Evolutionary conservation across 2,888 invertebrate genomes (phyloP).

Genomic region (Phortica okadai): DNA sequence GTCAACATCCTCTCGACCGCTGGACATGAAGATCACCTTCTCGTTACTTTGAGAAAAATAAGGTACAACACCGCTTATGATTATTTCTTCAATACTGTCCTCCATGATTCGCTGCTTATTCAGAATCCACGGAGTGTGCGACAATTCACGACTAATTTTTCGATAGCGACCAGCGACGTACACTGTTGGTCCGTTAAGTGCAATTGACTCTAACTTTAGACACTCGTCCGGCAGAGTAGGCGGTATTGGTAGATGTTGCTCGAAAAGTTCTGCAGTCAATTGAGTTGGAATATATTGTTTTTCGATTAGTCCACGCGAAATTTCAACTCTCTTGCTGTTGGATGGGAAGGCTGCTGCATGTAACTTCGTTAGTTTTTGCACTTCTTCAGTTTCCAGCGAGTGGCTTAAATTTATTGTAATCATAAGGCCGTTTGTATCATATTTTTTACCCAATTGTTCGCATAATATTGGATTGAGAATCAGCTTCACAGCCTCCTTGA

Average conservation of each 20-base stretch:
- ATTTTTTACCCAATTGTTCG: constrained; percentile 77
- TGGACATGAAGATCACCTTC: constrained; percentile 87
- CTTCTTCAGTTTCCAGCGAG: constrained; percentile 79
- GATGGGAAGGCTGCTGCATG: constrained; percentile 63
- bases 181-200: constrained; percentile 71
- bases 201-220: constrained; percentile 62
- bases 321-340: constrained; percentile 73
- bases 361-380: constrained; percentile 76
- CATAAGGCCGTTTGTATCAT: constrained; percentile 78
- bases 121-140: constrained; percentile 89
- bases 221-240: constrained; percentile 76
- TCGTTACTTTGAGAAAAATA: constrained; percentile 76
- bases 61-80: constrained; percentile 82
- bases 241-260: constrained; percentile 78
- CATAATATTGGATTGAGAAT: constrained; percentile 81
- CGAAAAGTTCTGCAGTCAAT: constrained; percentile 77
- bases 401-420: constrained; percentile 77
- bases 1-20: constrained; percentile 98
- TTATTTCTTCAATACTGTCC: constrained; percentile 93
- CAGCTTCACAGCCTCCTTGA: constrained; percentile 91
- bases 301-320: constrained; percentile 83
- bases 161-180: constrained; percentile 82
- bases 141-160: constrained; percentile 88
- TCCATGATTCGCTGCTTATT: constrained; percentile 87
- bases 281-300: constrained; percentile 78